Percentiles rank a stretch among this genome's conserved stretches.
These are phyloP conservation scores for Ahaetulla prasina DNA, from an alignment of 2,113 vertebrate genomes.

Conservation along the genomic window DNA sequence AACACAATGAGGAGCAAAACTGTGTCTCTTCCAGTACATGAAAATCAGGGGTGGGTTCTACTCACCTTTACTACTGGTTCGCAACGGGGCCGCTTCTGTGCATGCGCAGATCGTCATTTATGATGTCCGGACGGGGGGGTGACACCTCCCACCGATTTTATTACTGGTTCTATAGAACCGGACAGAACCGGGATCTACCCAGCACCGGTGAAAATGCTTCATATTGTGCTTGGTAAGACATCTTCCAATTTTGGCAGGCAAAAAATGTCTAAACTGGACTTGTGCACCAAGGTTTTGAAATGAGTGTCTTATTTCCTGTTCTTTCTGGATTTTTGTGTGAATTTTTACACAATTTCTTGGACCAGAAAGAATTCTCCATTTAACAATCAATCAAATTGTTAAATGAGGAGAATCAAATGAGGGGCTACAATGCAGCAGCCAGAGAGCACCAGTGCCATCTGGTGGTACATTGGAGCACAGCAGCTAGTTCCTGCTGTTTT, in stretches of 20 bases:
- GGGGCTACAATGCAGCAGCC: not conserved
- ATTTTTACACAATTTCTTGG: not conserved
- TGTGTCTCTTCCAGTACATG: too few relatives aligned
- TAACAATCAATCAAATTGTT: too few relatives aligned
- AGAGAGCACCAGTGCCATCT: not conserved
- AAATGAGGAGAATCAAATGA: not conserved
- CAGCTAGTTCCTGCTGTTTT: not conserved
- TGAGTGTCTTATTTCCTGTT: not conserved
- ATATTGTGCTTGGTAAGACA: not conserved
- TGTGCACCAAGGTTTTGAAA: not conserved
- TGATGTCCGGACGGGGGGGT: too few relatives aligned
- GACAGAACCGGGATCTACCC: too few relatives aligned
- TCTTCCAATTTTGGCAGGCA: not conserved
- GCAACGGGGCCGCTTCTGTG: too few relatives aligned
- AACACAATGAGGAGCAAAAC: not conserved
- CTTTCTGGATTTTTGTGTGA: not conserved
- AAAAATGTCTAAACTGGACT: not conserved
- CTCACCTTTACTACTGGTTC: too few relatives aligned
- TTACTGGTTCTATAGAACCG: too few relatives aligned
- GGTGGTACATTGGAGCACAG: not conserved
- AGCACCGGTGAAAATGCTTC: too few relatives aligned
- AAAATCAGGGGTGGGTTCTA: too few relatives aligned
- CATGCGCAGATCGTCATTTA: too few relatives aligned
- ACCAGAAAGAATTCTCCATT: too few relatives aligned
- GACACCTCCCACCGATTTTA: too few relatives aligned